phyloP scores from a whole-genome alignment of 2,797 vertebrate genomes.

The Nasua narica region DNA sequence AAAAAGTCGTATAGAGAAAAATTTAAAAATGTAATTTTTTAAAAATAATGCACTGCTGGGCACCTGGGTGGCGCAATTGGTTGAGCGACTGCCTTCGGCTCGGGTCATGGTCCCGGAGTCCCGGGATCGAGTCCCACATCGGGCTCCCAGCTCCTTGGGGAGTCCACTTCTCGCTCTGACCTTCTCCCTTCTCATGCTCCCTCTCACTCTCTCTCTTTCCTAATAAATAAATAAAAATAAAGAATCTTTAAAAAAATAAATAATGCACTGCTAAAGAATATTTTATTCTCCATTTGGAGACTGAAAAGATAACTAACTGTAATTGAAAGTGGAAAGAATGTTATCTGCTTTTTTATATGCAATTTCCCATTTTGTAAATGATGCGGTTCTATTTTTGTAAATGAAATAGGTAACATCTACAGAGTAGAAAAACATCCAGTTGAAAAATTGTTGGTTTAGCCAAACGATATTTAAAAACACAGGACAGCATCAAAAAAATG shows the following conservation, averaged over 20 bases:
- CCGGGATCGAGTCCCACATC: no score
- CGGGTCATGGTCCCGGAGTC: no score
- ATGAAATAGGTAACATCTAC: conserved; percentile 39
- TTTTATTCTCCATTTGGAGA: conserved; percentile 4
- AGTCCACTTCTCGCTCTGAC: no score
- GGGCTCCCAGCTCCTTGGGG: no score
- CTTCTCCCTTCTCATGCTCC: no score
- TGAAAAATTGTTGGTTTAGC: conserved; percentile 58
- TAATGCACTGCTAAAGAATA: conserved; percentile 36
- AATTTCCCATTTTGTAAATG: conserved; percentile 43
- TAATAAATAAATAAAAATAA: no score
- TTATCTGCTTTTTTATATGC: neutral
- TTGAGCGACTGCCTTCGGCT: no score
- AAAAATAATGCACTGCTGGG: conserved; percentile 47
- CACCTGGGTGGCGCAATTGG: no score
- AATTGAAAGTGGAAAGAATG: conserved; percentile 50
- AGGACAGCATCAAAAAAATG: conserved; percentile 17
- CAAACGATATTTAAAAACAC: conserved; percentile 65
- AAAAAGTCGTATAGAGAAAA: neutral
- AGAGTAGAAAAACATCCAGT: conserved; percentile 35
- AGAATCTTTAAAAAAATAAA: no score
- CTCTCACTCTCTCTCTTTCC: no score
- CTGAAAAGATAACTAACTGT: conserved; percentile 30
- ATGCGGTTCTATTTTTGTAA: conserved; percentile 19
- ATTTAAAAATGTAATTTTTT: conserved; percentile 11